These are phyloP conservation scores for Elgaria multicarinata DNA, from an alignment of 2,113 vertebrate species.

Conservation along the genomic window DNA sequence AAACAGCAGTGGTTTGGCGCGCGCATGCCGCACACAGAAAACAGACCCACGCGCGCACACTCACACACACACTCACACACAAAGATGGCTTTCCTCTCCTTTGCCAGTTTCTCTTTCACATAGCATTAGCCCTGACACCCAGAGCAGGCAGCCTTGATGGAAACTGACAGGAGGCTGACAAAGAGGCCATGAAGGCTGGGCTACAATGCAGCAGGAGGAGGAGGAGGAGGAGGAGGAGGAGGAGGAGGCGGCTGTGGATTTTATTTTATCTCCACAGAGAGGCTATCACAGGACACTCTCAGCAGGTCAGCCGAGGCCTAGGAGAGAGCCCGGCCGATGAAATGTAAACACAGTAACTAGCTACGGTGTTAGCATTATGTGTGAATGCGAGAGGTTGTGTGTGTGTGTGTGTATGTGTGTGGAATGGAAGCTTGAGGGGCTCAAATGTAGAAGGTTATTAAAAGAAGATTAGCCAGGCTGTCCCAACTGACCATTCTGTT, in stretches of 20 bases:
- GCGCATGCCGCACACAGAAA: not conserved
- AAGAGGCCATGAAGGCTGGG: not conserved
- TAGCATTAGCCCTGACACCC: constrained; percentile 3
- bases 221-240: not conserved
- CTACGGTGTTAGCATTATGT: constrained; percentile 34
- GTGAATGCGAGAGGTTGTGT: not conserved
- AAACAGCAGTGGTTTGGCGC: constrained; percentile 62
- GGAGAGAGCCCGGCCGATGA: constrained; percentile 72
- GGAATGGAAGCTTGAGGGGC: constrained; percentile 76
- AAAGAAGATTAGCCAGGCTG: constrained; percentile 77
- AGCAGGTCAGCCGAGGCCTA: constrained; percentile 44
- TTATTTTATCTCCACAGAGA: constrained; percentile 48
- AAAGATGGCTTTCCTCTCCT: constrained; percentile 75
- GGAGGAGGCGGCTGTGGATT: not conserved
- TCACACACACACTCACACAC: constrained; percentile 64
- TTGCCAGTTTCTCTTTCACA: constrained; percentile 34
- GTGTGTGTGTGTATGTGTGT: constrained; percentile 11
- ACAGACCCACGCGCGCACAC: constrained; percentile 29
- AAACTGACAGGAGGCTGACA: constrained; percentile 28
- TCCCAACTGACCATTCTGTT: constrained; percentile 43
- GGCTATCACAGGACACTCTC: constrained; percentile 39
- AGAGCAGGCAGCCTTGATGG: constrained; percentile 26
- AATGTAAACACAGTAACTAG: constrained; percentile 57
- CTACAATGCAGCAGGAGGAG: not conserved
- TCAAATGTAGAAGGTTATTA: constrained; percentile 76